Base-by-base conservation (phyloP, 2,888 invertebrate species). In the Megalurothrips usitatus region DNA sequence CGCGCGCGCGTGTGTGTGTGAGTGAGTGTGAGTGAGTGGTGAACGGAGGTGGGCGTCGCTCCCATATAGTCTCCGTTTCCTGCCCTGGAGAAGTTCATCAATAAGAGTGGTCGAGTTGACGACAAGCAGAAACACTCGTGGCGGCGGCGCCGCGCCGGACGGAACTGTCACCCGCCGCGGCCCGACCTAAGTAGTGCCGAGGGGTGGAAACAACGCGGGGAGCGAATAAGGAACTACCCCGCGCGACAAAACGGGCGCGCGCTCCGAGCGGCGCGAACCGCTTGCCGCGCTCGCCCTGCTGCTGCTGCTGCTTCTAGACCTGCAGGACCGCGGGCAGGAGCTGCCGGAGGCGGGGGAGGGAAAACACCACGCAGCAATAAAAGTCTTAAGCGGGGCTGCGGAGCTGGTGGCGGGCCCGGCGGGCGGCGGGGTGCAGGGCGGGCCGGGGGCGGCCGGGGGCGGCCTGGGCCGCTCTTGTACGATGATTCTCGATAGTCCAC, bases 301-400 rank as follows among this genome's bases (percentile, higher is more conserved):
- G n/a, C n/a, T n/a, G n/a, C n/a, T n/a, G n/a, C n/a, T n/a, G n/a
- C n/a, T n/a, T n/a, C n/a, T n/a, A n/a, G n/a, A n/a, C n/a, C n/a
- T n/a, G n/a, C n/a, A n/a, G n/a, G n/a, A n/a, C n/a, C n/a, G n/a
- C n/a, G n/a, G 34, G 34, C 34, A 43, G 6, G 34, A 6, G 26
- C 68, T 23, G 68, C 68, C 6, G 23, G 68, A 26, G 68, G 68
- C 1, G 4, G 10, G 23, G 26, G 26, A 9, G 26, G 12, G 9
- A 26, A 26, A 75, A 75, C n/a, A 75, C 23, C 52, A 75, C 68
- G 68, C 68, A 26, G 68, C 68, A 75, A 75, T 75, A 75, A 75
- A 75, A 75, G 68, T 75, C 68, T 75, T 75, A 75, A 75, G 68
- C 68, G 23, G 23, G 9, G 68, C 26, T 23, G 68, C 68, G 12